Evolutionary conservation across 2,113 vertebrate genomes (phyloP), one percentile per base, ranked within the genome.

Genomic region (Trichechus manatus): DNA sequence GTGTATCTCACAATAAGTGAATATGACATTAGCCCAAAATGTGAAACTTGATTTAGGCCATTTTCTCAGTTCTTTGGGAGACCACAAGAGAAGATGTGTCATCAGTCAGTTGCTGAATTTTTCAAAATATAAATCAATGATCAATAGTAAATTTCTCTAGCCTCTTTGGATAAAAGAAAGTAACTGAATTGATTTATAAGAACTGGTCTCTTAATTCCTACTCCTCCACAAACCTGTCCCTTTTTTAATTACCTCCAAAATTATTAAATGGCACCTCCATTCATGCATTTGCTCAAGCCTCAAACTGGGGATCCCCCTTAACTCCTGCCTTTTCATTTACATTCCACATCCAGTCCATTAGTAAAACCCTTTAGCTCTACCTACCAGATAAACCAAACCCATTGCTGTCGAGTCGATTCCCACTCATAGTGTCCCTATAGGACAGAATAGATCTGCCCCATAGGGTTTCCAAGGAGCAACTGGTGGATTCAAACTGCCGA

Each of bases 121-220:
- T 95, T 85, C 50, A 78, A 95, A 90, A 68, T 72, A n/a, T 31
- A 95, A 92, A 80, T 53, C 59, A 83, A 39, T 61, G 72, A 80
- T 87, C 66, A 78, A 56, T 84, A 70, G 61, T 59, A 79, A 88
- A 95, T 78, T 75, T 94, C n/a, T 47, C n/a, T 59, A 31, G 22
- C 22, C n/a, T 89, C 8, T 70, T 2, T 91, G 53, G 3, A 59
- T 85, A 96, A 85, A 89, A 19, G 42, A 9, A 63, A 8, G 4
- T 87, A 27, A 53, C 9, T 90, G 66, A 79, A 80, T 8, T 70
- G 70, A 82, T 68, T 92, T 47, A 75, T 77, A 61, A 80, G 75
- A 79, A 9, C 5, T 5, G 81, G 5, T 87, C 25, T 63, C 7
- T 89, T 79, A 2, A 33, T 96, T 87, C 17, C 6, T 89, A 74